phyloP scores from a whole-genome alignment of 2,113 vertebrate genomes.

The Gymnogyps californianus region DNA sequence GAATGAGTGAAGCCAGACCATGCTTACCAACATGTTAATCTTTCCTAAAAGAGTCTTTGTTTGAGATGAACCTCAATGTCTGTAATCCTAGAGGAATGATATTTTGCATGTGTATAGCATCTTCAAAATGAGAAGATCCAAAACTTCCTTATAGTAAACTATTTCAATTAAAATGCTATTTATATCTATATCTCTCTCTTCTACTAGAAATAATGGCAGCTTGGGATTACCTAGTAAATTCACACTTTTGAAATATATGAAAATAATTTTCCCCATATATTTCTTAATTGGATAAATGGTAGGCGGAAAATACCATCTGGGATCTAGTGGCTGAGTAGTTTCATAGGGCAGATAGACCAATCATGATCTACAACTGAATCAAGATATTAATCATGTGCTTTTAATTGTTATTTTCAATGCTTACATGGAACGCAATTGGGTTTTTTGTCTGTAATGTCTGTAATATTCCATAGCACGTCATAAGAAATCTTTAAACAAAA shows the following conservation, averaged over 20 bases:
- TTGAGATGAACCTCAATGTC: neutral
- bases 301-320: neutral
- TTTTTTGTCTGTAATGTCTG: neutral
- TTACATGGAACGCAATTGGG: neutral
- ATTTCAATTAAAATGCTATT: neutral
- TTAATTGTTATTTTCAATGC: conserved; percentile 25
- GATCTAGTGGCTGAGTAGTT: neutral
- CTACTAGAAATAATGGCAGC: neutral
- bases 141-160: neutral
- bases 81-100: neutral
- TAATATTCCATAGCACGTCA: neutral
- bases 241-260: neutral
- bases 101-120: neutral
- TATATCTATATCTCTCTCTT: neutral
- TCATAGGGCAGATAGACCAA: neutral
- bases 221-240: neutral
- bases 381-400: neutral
- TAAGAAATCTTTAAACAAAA: neutral
- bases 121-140: neutral
- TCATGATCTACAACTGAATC: conserved; percentile 2
- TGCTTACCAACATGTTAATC: neutral
- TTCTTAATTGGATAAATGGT: neutral
- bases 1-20: neutral
- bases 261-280: neutral
- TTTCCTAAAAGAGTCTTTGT: neutral